A percentile compares a stretch with the other conserved stretches of the same genome.
Evolutionary conservation across 2,888 invertebrate genomes (phyloP).

Genomic region (Dilophus febrilis): DNA sequence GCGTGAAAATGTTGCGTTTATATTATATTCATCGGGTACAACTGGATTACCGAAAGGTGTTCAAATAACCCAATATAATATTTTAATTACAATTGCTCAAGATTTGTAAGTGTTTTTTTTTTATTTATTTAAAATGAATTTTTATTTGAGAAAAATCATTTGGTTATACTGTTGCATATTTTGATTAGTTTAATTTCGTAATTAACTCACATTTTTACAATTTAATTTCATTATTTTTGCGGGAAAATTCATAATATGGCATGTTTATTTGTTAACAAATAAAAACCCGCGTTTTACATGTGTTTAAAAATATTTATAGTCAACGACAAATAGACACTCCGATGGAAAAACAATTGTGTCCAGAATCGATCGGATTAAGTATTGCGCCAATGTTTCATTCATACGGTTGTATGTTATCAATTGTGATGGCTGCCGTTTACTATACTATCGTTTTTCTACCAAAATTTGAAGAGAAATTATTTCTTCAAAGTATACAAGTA

Average conservation of each 20-base stretch:
- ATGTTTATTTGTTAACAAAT: too few relatives aligned
- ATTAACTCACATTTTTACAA: too few relatives aligned
- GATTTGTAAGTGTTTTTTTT: not conserved
- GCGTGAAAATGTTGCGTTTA: conserved; percentile 37
- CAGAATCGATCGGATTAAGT: conserved; percentile 30
- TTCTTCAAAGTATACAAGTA: conserved; percentile 36
- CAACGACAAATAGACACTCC: too few relatives aligned
- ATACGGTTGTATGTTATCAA: conserved; percentile 46
- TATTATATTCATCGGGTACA: conserved; percentile 68
- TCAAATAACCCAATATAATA: conserved; percentile 50
- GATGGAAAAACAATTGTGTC: too few relatives aligned
- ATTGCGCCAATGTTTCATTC: conserved; percentile 74
- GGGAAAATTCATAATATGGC: too few relatives aligned
- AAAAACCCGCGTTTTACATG: too few relatives aligned
- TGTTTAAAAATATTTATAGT: conserved; percentile 8
- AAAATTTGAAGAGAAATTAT: conserved; percentile 54
- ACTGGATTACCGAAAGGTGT: conserved; percentile 66
- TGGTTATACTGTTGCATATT: too few relatives aligned
- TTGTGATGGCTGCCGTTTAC: conserved; percentile 33
- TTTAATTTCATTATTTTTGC: too few relatives aligned
- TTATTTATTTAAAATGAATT: too few relatives aligned
- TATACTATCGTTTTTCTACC: conserved; percentile 36
- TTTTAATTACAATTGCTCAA: conserved; percentile 26
- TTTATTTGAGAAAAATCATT: too few relatives aligned
- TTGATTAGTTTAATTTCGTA: too few relatives aligned